These are phyloP conservation scores for Cephus pulcher DNA, from an alignment of 2,888 invertebrate genomes.

Conservation along the genomic window DNA sequence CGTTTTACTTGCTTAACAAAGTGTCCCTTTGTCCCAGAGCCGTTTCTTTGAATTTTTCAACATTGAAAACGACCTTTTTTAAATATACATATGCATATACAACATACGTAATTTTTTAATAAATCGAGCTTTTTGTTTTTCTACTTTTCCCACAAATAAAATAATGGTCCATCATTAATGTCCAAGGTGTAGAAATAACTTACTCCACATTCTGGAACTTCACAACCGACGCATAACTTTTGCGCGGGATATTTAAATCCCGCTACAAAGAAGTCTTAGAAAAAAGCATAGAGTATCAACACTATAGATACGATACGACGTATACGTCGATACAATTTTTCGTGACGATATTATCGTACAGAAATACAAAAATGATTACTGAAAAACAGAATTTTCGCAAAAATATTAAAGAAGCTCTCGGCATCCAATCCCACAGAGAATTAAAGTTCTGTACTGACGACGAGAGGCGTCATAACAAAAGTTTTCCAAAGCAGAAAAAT, in stretches of 20 bases:
- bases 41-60: neutral
- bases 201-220: neutral
- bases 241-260: no score
- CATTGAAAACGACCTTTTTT: neutral
- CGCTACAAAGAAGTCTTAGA: no score
- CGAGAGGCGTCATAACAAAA: neutral
- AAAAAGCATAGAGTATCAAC: no score
- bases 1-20: neutral
- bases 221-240: neutral
- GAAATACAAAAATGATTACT: no score
- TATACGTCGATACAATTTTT: no score
- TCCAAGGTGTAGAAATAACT: neutral
- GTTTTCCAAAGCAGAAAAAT: neutral
- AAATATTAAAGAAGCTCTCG: neutral
- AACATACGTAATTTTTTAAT: neutral
- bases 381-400: neutral
- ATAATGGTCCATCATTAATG: neutral
- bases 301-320: no score
- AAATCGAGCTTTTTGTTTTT: neutral
- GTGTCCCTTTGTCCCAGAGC: neutral
- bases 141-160: neutral
- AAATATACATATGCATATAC: neutral
- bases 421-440: neutral
- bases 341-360: no score
- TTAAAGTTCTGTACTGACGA: neutral